A percentile compares a stretch with the other conserved stretches of the same genome.
phyloP scores from a whole-genome alignment of 1,140 invertebrate genomes.

The Drosophila baimaii region DNA sequence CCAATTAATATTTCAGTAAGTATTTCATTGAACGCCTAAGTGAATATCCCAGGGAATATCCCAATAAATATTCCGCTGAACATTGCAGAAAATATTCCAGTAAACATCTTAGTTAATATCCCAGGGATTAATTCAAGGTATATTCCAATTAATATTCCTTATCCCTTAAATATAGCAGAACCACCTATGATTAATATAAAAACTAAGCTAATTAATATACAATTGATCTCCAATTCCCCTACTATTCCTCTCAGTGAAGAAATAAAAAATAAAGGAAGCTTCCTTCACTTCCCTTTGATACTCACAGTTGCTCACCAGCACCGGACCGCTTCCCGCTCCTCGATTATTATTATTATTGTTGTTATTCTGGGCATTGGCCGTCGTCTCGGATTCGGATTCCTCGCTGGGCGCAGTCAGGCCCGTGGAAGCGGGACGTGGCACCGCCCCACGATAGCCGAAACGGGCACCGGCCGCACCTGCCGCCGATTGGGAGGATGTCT shows the following conservation, averaged over 20 bases:
- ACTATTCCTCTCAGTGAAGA: neutral
- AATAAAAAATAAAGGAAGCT: neutral
- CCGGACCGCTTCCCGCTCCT: slow-evolving; percentile 38
- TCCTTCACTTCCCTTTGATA: slow-evolving; percentile 24
- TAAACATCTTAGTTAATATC: neutral
- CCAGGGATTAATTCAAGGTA: neutral
- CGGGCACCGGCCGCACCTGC: slow-evolving; percentile 60
- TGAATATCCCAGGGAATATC: too few relatives aligned
- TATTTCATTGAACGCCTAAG: neutral
- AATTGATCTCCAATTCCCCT: neutral
- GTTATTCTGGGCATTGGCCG: slow-evolving; percentile 61
- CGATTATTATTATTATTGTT: slow-evolving; percentile 42
- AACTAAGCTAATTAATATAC: too few relatives aligned
- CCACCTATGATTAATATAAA: too few relatives aligned
- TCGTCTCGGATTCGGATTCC: slow-evolving; percentile 49
- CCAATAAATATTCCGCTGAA: too few relatives aligned
- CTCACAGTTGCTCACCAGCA: slow-evolving; percentile 79
- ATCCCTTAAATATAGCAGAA: too few relatives aligned
- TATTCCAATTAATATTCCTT: too few relatives aligned
- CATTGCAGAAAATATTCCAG: too few relatives aligned
- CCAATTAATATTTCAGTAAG: neutral
- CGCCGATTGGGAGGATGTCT: slow-evolving; percentile 24
- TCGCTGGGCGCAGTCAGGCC: slow-evolving; percentile 49
- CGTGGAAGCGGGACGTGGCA: slow-evolving; percentile 75
- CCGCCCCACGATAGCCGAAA: slow-evolving; percentile 77